These are phyloP conservation scores for Liasis olivaceus DNA, from an alignment of 2,797 vertebrate species.

Conservation along the genomic window DNA sequence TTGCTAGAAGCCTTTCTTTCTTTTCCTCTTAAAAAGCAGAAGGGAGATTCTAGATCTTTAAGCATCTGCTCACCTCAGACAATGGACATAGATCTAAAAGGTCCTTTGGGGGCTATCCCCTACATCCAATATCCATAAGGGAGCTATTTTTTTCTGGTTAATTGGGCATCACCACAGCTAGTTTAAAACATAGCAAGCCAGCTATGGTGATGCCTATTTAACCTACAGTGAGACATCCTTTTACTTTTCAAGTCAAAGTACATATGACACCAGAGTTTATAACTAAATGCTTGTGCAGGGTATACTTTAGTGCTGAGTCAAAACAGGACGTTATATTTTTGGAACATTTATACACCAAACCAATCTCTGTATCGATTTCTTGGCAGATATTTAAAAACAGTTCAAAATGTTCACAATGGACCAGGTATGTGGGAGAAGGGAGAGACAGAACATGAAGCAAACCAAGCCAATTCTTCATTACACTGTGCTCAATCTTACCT, in stretches of 20 bases:
- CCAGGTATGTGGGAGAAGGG: neutral
- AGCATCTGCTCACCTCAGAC: neutral
- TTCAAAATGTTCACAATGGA: neutral
- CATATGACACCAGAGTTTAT: neutral
- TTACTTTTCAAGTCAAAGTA: neutral
- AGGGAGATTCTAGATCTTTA: neutral
- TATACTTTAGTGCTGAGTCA: neutral
- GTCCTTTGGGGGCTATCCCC: neutral
- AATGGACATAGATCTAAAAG: neutral
- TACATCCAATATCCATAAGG: neutral
- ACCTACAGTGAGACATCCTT: neutral
- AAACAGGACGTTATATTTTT: neutral
- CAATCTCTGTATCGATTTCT: neutral
- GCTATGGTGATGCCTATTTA: neutral
- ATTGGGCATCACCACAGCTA: neutral
- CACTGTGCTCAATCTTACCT: conserved; percentile 36
- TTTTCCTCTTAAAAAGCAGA: neutral
- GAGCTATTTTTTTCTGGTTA: neutral
- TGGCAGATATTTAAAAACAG: neutral
- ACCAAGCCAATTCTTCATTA: neutral
- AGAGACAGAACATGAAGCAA: neutral
- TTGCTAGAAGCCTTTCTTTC: neutral
- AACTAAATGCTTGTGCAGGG: neutral
- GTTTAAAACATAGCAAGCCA: neutral
- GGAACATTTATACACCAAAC: neutral